These are phyloP conservation scores for Planococcus citri DNA, from an alignment of 1,140 invertebrate genomes.

Conservation along the genomic window DNA sequence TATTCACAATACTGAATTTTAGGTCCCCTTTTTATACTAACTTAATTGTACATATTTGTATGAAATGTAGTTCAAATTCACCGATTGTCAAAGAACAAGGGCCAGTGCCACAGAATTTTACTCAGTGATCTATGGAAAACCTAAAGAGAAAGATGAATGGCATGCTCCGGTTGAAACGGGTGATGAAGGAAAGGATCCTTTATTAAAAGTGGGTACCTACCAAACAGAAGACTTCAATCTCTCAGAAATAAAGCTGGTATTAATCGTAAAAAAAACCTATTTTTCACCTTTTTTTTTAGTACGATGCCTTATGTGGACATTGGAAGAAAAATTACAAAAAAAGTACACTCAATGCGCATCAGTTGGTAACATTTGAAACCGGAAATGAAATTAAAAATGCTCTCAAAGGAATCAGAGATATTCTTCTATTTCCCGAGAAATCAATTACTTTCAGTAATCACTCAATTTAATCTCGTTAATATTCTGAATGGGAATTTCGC, in stretches of 20 bases:
- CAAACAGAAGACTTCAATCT: too few species aligned
- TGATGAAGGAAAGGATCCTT: background rate
- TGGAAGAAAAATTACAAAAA: background rate
- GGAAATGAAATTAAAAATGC: background rate
- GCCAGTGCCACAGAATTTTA: constrained; percentile 59
- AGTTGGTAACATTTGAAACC: background rate
- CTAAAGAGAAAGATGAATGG: background rate
- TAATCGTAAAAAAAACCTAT: too few species aligned
- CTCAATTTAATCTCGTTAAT: background rate
- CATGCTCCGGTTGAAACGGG: background rate
- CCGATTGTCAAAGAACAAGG: constrained; percentile 55
- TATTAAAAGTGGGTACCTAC: background rate
- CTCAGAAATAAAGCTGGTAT: too few species aligned
- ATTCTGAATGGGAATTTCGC: too few species aligned
- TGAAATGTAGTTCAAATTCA: constrained; percentile 65
- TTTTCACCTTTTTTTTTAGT: background rate
- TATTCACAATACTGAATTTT: too few species aligned
- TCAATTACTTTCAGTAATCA: background rate
- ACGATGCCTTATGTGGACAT: background rate
- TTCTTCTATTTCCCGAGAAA: background rate
- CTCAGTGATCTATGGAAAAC: constrained; percentile 32
- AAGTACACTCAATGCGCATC: background rate
- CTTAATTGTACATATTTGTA: too few species aligned
- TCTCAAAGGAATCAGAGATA: background rate
- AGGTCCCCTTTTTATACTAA: too few species aligned